Base-by-base conservation (phyloP, 2,888 invertebrate genomes). In the Phortica magna region DNA sequence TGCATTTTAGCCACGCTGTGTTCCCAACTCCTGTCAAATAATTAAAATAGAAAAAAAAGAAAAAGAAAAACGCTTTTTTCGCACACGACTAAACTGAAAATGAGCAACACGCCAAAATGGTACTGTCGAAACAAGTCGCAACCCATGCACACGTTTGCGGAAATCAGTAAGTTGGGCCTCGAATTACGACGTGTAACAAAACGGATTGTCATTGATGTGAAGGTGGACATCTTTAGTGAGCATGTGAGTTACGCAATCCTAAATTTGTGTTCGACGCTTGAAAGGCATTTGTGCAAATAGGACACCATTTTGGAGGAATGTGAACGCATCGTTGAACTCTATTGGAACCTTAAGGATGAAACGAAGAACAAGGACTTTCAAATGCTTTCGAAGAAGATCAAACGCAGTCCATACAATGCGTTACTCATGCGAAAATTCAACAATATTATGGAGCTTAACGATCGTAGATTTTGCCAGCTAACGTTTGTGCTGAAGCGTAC, bases 361-460 rank as follows among this genome's bases (percentile, higher is more conserved):
- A 88, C 82, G 12, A 88, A 81, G 71, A 90, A 89, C 76, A 83
- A 83, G 0, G 90, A 90, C 73, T 88, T 89, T 59, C 88, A 88
- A 61, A 84, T 86, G 39, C 82, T 90, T 12, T 88, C 90, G 4
- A 91, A 91, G 82, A 91, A 91, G 82, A 86, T 91, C 70, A 90
- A 92, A 78, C 84, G 92, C 6, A 92, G 90, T 80, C 90, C 92
- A 5, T 92, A 91, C 76, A 91, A 91, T 82, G 88, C 89, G 7
- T 79, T 92, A 75, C 83, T 91, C 14, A 85, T 90, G 83, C 85
- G 83, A 67, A 90, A 90, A 76, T 89, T 88, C 53, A 83, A 84
- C 12, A 79, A 83, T 10, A 82, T 90, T 65, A 86, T 89, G 85
- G 90, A 89, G 73, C 77, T 90, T n/a, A 90, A 90, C 73, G 90